Evolutionary conservation across 2,797 vertebrate genomes (phyloP).

Genomic region (Lerista edwardsae): DNA sequence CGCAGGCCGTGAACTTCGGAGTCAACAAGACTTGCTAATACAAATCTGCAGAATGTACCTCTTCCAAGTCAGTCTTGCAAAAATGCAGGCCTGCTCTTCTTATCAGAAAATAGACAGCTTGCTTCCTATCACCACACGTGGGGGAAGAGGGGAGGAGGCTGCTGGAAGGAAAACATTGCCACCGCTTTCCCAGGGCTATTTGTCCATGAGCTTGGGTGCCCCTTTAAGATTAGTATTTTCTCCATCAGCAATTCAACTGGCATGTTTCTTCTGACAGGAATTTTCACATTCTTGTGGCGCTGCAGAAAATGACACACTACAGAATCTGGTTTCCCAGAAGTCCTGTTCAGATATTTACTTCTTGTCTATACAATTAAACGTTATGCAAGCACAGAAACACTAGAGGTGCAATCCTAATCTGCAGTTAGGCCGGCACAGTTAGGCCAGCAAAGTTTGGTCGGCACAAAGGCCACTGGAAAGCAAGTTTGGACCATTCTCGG

Average conservation of each 20-base stretch:
- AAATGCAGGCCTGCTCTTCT: neutral
- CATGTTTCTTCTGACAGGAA: neutral
- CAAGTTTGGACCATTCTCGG: too few relatives aligned
- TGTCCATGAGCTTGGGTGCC: neutral
- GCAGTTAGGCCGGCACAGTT: too few relatives aligned
- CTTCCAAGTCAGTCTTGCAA: neutral
- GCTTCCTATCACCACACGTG: neutral
- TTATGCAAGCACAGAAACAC: neutral
- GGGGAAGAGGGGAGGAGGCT: neutral
- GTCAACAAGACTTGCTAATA: neutral
- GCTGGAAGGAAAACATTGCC: neutral
- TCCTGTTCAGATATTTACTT: neutral
- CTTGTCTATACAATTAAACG: neutral
- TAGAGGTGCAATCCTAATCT: too few relatives aligned
- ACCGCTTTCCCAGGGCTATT: rapidly evolving
- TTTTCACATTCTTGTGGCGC: neutral
- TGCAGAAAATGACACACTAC: neutral
- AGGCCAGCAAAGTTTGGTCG: too few relatives aligned
- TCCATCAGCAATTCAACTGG: neutral
- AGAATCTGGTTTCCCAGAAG: neutral
- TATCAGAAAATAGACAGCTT: neutral
- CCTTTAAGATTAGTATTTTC: neutral
- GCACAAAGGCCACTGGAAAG: too few relatives aligned
- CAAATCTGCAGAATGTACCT: neutral
- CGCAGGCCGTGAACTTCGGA: neutral